phyloP scores from a whole-genome alignment of 53 echinoderm and acorn worm genomes.

The Arbacia lixula region DNA sequence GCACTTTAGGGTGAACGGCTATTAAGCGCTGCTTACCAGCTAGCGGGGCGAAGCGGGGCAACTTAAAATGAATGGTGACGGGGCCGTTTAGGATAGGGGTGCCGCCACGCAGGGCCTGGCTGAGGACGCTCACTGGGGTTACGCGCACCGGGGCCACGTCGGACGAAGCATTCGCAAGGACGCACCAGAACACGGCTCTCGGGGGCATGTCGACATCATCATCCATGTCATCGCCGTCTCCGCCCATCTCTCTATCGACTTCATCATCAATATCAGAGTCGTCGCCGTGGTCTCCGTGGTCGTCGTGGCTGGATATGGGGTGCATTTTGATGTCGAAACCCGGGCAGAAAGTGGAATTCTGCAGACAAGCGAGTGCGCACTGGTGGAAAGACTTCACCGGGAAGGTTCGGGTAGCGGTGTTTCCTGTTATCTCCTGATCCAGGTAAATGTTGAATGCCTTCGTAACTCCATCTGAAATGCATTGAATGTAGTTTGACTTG shows the following conservation, averaged over 20 bases:
- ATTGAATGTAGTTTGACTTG: too few species aligned
- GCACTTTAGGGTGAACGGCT: too few species aligned
- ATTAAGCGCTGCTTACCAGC: slow-evolving; percentile 9
- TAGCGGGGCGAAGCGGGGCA: slow-evolving; percentile 26
- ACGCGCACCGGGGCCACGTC: not conserved
- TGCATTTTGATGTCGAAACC: slow-evolving; percentile 13
- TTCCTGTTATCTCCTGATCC: not conserved
- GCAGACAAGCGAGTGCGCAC: slow-evolving; percentile 29
- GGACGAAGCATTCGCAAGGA: slow-evolving; percentile 25
- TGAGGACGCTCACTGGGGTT: too few species aligned
- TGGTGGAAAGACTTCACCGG: not conserved
- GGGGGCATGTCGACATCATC: not conserved
- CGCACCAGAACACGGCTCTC: slow-evolving; percentile 12
- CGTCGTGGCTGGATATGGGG: not conserved
- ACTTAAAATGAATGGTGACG: slow-evolving; percentile 12
- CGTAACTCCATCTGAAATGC: slow-evolving; percentile 28
- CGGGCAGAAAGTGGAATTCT: slow-evolving; percentile 3
- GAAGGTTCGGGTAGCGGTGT: slow-evolving; percentile 5
- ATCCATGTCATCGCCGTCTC: not conserved
- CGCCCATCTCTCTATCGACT: not conserved
- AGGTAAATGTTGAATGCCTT: slow-evolving; percentile 43
- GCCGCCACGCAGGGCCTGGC: too few species aligned
- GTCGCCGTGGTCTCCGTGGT: not conserved
- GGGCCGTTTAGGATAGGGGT: too few species aligned
- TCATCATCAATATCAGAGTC: not conserved